phyloP scores from a whole-genome alignment of 2,797 vertebrate species.

The Muraenolepis orangiensis region DNA sequence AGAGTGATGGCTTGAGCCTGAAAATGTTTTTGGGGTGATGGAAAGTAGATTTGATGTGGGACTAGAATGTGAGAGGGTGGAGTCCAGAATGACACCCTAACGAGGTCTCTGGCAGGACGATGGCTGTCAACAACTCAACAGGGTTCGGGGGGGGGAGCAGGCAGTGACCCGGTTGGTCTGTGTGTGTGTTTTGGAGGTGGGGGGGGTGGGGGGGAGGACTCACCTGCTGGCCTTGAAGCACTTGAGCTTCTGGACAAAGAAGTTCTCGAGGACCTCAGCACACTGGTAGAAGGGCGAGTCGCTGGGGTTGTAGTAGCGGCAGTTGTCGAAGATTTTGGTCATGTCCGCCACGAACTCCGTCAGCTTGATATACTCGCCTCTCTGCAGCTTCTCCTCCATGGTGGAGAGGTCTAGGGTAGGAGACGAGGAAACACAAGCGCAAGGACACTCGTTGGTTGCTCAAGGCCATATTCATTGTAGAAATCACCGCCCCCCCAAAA shows the following conservation, averaged over 20 bases:
- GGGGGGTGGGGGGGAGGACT: conserved; percentile 34
- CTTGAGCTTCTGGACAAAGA: conserved; percentile 99
- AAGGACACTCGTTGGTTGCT: not conserved
- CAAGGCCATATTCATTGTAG: no score
- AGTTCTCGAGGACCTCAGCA: conserved; percentile 94
- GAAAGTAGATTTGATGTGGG: no score
- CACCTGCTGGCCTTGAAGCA: conserved; percentile 98
- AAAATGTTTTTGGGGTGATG: no score
- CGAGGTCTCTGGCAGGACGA: no score
- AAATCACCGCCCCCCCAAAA: no score
- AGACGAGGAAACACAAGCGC: not conserved
- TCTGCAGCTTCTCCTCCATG: conserved; percentile 92
- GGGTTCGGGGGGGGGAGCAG: not conserved
- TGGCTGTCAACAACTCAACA: no score
- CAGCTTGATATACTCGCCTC: conserved; percentile 90
- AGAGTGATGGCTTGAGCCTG: no score
- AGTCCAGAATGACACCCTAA: no score
- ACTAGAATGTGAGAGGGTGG: no score
- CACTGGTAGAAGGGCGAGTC: conserved; percentile 97
- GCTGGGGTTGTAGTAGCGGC: conserved; percentile 97
- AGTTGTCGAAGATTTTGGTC: conserved; percentile 99
- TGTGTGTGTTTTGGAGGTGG: not conserved
- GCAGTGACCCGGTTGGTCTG: not conserved
- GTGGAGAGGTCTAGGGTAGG: conserved; percentile 84
- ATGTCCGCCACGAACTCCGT: conserved; percentile 97